These are phyloP conservation scores for Thera britannica DNA, from an alignment of 2,888 invertebrate genomes.

Conservation along the genomic window DNA sequence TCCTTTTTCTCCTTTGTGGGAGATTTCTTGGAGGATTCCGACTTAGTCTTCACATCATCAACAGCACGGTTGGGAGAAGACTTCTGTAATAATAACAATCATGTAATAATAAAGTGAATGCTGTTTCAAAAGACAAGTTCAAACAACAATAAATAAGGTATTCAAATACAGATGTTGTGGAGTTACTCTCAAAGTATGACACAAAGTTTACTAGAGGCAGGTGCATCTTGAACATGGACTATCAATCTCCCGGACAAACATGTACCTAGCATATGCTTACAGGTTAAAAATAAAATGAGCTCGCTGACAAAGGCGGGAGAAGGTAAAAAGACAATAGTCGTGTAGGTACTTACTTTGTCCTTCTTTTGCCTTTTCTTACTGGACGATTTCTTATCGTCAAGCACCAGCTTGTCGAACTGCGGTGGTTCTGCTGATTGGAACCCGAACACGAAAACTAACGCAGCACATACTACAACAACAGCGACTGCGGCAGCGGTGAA, in stretches of 20 bases:
- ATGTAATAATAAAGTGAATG: neutral
- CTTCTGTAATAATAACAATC: constrained; percentile 73
- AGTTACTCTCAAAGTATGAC: constrained; percentile 16
- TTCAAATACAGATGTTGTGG: constrained; percentile 6
- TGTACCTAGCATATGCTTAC: constrained; percentile 66
- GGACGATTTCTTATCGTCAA: constrained; percentile 88
- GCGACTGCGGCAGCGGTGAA: constrained; percentile 85
- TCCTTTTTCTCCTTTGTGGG: constrained; percentile 83
- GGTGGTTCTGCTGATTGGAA: constrained; percentile 93
- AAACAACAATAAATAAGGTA: neutral
- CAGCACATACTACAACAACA: constrained; percentile 88
- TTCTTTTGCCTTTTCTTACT: constrained; percentile 88
- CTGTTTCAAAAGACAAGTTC: neutral
- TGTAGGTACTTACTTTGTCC: constrained; percentile 86
- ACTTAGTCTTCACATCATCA: constrained; percentile 84
- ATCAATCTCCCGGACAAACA: constrained; percentile 54
- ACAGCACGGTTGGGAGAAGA: constrained; percentile 86
- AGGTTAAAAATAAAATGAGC: constrained; percentile 83
- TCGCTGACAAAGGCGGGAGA: constrained; percentile 58
- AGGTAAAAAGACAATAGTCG: constrained; percentile 48
- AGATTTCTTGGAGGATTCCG: constrained; percentile 85
- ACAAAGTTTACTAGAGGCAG: constrained; percentile 9
- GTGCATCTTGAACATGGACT: constrained; percentile 31
- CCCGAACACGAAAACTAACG: constrained; percentile 91
- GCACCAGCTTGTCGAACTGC: constrained; percentile 88